Base-by-base conservation (phyloP, 2,797 vertebrate species). In the Macropodus opercularis region DNA sequence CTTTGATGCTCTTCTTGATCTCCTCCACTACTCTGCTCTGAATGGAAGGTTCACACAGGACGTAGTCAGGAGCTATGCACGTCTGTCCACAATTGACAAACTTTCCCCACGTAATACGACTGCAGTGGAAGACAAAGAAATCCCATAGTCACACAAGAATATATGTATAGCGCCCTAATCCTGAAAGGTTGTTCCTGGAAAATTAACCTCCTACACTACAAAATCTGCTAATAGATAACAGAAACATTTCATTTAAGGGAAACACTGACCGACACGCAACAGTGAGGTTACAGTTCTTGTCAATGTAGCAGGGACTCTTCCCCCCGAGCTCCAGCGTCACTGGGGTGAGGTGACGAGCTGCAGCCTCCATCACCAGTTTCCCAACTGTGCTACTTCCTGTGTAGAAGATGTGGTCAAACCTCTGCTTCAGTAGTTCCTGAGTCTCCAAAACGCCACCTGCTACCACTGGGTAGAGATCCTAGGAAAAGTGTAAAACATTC, bases 311-410 rank as follows among this genome's bases (percentile, higher is more conserved):
- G 55, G 96, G 96, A 74, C 91, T 96, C 83, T 98, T 98, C 12
- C 96, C 95, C 0, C 96, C 97, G 58, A 98, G 89, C 86, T 96
- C 97, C 84, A 98, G 92, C 1, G 94, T 98, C 59, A 98, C 93
- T 0, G 97, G 96, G 0, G 95, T 98, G 71, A 98, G 93, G 81
- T 95, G 90, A 50, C 85, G 93, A 51, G 95, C 87, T 0, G 96
- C 96, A 0, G 95, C 95, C 11, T 87, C 87, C 95, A 98, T 96
- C 22, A 98, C 85, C 0, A 94, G 77, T 75, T 86, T 95, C 2
- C 94, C 96, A 17, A 96, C 94, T 0, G 26, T 0, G 0, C 91
- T 24, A 82, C 47, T 94, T 6, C 96, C 95, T 0, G 95, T 98
- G 81, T 93, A 98, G 56, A 98, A 88, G 81, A 98, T 87, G 84